Evolutionary conservation across 2,797 vertebrate species (phyloP), one percentile per base, ranked within the genome.

Genomic region (Gila robusta): DNA sequence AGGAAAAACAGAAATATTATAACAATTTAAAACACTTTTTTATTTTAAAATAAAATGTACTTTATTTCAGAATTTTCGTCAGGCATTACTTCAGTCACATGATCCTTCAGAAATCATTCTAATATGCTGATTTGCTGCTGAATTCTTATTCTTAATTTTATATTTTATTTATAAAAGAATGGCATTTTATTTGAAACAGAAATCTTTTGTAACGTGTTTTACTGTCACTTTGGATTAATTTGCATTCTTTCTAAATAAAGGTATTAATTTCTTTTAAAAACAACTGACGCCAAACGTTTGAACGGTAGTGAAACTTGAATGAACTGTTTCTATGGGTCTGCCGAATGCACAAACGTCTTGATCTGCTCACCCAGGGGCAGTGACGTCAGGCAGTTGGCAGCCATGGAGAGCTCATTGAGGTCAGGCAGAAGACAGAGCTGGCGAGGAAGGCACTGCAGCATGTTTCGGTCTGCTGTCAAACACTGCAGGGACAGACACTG

Each of bases 341-440:
- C 64, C 64, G 8, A 16, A 66, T 32, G 28, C 64, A 54, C 52
- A 52, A 12, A 52, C 2, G 35, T 64, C 23, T 44, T 5, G 35
- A 39, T 47, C 39, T 4, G 93, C 97, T 95, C 91, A 99, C 98
- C 98, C 0, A 98, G 96, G 0, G 98, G 98, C 85, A 99, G 93
- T 91, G 96, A 97, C 0, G 94, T 95, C 62, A 99, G 96, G 76
- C 95, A 93, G 94, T 99, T 99, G 56, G 97, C 96, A 4, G 98
- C 97, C 97, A 99, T 96, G 89, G 97, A 99, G 90, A 99, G 97
- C 95, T 99, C 98, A 14, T 97, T 99, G 94, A 99, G 98, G 92
- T 97, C 97, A 47, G 96, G 96, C 52, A 99, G 96, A 88, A 97
- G 97, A 94, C 98, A 99, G 84, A 99, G 95, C 86, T 98, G 98